phyloP scores from a whole-genome alignment of 1,140 invertebrate genomes.

The Rhizoglyphus robini region DNA sequence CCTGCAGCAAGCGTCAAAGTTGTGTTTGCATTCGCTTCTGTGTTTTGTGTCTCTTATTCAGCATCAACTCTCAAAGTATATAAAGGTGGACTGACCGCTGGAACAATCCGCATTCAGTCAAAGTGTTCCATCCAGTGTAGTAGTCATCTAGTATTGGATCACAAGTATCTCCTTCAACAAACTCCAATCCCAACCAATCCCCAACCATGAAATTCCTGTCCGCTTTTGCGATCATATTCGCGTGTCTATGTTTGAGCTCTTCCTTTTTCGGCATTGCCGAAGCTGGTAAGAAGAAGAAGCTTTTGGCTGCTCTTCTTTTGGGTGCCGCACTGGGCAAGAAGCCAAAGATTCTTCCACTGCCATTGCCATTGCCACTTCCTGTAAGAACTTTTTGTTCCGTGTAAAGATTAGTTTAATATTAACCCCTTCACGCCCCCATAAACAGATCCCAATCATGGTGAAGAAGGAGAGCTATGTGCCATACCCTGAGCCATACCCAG shows the following conservation, averaged over 20 bases:
- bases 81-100: too few relatives aligned
- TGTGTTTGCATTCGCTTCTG: too few relatives aligned
- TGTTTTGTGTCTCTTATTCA: too few relatives aligned
- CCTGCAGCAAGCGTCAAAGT: too few relatives aligned
- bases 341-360: slow-evolving; percentile 11
- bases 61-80: too few relatives aligned
- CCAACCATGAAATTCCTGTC: background rate
- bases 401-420: too few relatives aligned
- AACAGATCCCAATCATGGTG: background rate
- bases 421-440: background rate
- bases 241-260: background rate
- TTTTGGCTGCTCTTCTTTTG: background rate
- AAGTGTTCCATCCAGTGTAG: too few relatives aligned
- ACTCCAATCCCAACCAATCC: too few relatives aligned
- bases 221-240: background rate
- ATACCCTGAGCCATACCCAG: background rate
- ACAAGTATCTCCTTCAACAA: too few relatives aligned
- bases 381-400: too few relatives aligned
- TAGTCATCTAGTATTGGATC: too few relatives aligned
- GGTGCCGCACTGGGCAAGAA: background rate
- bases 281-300: slow-evolving; percentile 11
- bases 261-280: background rate
- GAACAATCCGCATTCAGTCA: too few relatives aligned
- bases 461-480: background rate
- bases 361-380: background rate